Conservation (phyloP, 1,140 invertebrate genomes). For the Pemphigus obesinymphae region DNA sequence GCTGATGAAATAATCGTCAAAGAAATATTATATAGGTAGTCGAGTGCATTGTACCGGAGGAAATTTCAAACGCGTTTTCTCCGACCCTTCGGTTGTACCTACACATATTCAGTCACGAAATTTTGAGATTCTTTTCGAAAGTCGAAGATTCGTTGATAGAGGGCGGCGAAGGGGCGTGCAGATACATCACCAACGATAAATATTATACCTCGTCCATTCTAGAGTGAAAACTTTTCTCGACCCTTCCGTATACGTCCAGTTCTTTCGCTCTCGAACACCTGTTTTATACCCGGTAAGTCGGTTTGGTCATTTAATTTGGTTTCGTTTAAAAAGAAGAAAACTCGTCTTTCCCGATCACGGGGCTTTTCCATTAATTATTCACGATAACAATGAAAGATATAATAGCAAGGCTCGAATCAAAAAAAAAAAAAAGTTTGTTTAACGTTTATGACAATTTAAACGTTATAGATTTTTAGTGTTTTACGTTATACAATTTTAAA, state of each 20-base stretch:
- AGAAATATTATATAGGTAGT: conserved; percentile 12
- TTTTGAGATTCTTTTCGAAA: not conserved
- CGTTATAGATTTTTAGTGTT: not conserved
- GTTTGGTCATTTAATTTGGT: conserved; percentile 20
- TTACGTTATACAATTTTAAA: not conserved
- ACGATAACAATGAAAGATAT: not conserved
- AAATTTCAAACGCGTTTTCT: conserved; percentile 3
- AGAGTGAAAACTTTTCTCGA: conserved; percentile 1
- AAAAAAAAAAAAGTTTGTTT: not conserved
- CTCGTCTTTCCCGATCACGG: not conserved
- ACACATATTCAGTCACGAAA: not conserved
- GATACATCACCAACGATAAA: not conserved
- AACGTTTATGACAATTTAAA: not conserved
- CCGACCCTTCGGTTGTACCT: not conserved
- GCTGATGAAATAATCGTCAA: conserved; percentile 6
- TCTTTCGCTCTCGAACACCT: not conserved
- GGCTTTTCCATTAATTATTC: not conserved
- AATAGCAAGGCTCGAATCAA: not conserved
- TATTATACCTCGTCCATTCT: not conserved
- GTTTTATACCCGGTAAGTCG: not conserved
- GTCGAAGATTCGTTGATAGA: too few relatives aligned
- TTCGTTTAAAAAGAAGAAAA: conserved; percentile 24
- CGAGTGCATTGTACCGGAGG: not conserved
- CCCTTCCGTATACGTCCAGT: not conserved
- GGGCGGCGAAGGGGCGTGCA: not conserved